Evolutionary conservation across 2,797 vertebrate species (phyloP), one percentile per base, ranked within the genome.

Genomic region (Iguana delicatissima): DNA sequence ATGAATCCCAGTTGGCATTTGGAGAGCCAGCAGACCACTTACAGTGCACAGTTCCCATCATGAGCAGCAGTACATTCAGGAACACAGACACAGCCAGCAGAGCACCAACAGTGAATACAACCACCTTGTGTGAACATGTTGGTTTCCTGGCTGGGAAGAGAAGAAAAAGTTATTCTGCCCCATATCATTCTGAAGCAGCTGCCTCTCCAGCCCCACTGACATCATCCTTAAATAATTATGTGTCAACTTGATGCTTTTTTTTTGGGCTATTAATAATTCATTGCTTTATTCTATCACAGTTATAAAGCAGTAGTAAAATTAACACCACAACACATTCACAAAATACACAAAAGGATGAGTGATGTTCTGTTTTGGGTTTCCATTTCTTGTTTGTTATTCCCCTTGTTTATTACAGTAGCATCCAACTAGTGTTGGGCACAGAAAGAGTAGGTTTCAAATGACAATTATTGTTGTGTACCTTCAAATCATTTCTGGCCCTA

Each of bases 1-100:
- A 57, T 7, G n/a, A 38, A n/a, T 0, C 52, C 13, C 18, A 74
- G 16, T 20, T 35, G 4, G 8, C 29, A 26, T 74, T 46, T 14
- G 69, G 29, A 84, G 29, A 69, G 8, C n/a, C 72, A 76, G 76
- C 6, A 88, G 62, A 24, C 10, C 42, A 89, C 81, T 84, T 84
- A 84, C 88, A 84, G 59, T 67, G 82, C 35, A 55, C 42, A 3
- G 38, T 64, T 64, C 88, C 88, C 73, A 89, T 38, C 12, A 73
- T 46, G 1, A 89, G 57, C 88, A 89, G 82, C 42, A 89, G 14
- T 7, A 89, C 73, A 4, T 89, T 89, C 22, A 89, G 88, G 73
- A 64, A 77, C 32, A 84, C 32, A 10, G 88, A 89, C 16, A 46
- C 4, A 14, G 88, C 42, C 72, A 89, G 59, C n/a, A 89, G 32